Evolutionary conservation across 2,113 vertebrate species (phyloP), one percentile per base, ranked within the genome.

Genomic region (Uria aalge): DNA sequence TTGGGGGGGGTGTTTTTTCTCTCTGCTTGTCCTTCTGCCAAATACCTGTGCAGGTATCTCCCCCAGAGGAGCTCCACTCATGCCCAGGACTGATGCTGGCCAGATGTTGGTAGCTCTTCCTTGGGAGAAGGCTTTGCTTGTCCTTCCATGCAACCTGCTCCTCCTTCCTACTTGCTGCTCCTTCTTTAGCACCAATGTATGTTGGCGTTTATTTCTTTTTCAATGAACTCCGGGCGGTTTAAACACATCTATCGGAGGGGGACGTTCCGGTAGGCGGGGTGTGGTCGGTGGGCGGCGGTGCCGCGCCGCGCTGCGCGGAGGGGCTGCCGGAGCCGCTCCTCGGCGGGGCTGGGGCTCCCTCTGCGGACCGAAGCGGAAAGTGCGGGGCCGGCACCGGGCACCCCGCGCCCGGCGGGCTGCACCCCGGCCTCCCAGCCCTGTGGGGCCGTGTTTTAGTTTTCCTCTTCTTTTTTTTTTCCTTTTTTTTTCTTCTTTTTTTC

Each of bases 291-390:
- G 57, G 34, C 57, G 34, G 57, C 19, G 19, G 55, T 20, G 55
- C 53, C 15, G 55, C 3, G 55, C 60, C 9, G 55, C 17, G 55
- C 30, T 32, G 56, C 59, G 60, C 60, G 63, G 63, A 30, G 40
- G 72, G 40, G 43, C 32, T 4, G 59, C 23, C 17, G 14, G 41
- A 32, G 36, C 36, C 26, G 72, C 59, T 57, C 15, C 87, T 93
- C 86, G 92, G 81, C 83, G 71, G 86, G 92, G 97, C 96, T 98
- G 93, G 98, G 98, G 98, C 98, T 87, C 98, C 98, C 98, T 98
- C 99, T 99, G 98, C 98, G 98, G 99, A 78, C 94, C 34, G 79
- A 64, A 73, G n/a, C 66, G 36, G 41, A 40, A 73, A 96, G 41
- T 91, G 94, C 90, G 48, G 48, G 36, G 18, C 27, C 48, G 13